Evolutionary conservation across 2,797 vertebrate species (phyloP), one percentile per base, ranked within the genome.

Genomic region (Somateria mollissima): DNA sequence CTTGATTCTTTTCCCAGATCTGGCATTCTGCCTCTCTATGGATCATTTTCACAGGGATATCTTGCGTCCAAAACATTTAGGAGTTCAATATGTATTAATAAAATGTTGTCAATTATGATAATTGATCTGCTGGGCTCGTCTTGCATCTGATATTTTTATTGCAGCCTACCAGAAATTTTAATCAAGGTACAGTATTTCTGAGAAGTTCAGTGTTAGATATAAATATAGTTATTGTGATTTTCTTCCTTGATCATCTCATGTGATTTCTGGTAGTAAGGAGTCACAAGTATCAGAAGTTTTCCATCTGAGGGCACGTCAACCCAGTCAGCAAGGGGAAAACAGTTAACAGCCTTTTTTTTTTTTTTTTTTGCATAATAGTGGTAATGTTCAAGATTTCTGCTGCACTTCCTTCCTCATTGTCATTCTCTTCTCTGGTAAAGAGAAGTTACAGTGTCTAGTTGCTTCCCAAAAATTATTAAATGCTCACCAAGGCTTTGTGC

Each of bases 241-340:
- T 98, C 97, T 98, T 98, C 98, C 98, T 98, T 95, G 94, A 97
- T 97, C 98, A 95, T 97, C 98, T 98, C 98, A 99, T 98, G 98
- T 99, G 98, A 99, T 98, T 98, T 98, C 98, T 98, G 98, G 97
- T 98, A 98, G 97, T 84, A 95, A 97, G 94, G 98, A 98, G 98
- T 99, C 98, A 99, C 98, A 98, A 98, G 98, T 92, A 98, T 97
- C 98, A 98, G 97, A 98, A 98, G 98, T 98, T 98, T 98, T 98
- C 98, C 98, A 98, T 98, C 98, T 97, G 97, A 98, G 97, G 98
- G 97, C 96, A 97, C 19, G 30, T 88, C 96, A 97, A 92, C 94
- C 74, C 89, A 97, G 97, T 98, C 98, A 98, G 98, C 95, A 94
- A 97, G 95, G 95, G 96, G 95, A 97, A 98, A 97, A 97, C 92